Conservation (phyloP, 2,888 invertebrate species). For the Chloroclysta siterata region DNA sequence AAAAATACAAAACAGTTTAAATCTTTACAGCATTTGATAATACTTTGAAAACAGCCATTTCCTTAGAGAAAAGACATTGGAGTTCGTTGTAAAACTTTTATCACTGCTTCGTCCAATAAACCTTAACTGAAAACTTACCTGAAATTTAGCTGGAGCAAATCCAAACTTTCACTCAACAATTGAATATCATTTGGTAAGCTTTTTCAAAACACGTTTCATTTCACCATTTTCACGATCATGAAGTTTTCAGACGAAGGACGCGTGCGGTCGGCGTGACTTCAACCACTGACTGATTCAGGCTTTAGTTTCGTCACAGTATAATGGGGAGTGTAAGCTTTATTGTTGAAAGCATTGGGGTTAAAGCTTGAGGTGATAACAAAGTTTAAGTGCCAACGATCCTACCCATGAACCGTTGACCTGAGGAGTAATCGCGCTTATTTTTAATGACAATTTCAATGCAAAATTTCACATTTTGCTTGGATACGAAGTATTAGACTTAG, state of each 20-base stretch:
- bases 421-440: neutral
- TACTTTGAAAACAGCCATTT: neutral
- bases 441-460: no score
- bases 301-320: constrained; percentile 2
- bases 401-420: neutral
- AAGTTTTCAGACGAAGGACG: constrained; percentile 22
- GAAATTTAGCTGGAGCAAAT: constrained; percentile 4
- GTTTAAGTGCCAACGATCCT: neutral
- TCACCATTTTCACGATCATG: constrained; percentile 19
- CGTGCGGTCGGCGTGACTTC: constrained; percentile 20
- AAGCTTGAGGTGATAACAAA: constrained; percentile 11
- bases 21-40: no score
- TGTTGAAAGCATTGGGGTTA: constrained; percentile 1
- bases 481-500: no score
- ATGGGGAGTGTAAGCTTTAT: constrained; percentile 4
- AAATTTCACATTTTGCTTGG: no score
- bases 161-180: constrained; percentile 14
- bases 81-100: constrained; percentile 18
- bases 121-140: constrained; percentile 21
- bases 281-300: constrained; percentile 9
- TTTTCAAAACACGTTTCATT: constrained; percentile 9
- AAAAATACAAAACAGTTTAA: no score
- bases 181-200: constrained; percentile 7
- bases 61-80: neutral
- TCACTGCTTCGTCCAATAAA: constrained; percentile 3